Percentiles rank a stretch among this genome's conserved stretches.
Evolutionary conservation across 1,140 invertebrate species (phyloP).

Genomic region (Zophobas atratus): DNA sequence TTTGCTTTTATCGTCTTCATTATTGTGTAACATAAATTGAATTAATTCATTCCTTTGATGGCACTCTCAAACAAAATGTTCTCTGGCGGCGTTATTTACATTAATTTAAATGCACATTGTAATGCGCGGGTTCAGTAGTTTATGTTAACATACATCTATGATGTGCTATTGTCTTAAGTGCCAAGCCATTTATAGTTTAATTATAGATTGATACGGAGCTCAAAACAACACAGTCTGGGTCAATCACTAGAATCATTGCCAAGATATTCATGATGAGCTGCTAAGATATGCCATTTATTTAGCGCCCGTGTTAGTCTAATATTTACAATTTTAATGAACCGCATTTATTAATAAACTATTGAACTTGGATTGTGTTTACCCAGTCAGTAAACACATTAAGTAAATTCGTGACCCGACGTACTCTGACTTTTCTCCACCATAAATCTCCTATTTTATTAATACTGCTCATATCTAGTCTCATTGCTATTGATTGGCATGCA

Average conservation of each 20-base stretch:
- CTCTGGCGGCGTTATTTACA: slow-evolving; percentile 10
- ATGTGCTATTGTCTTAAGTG: slow-evolving; percentile 44
- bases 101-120: slow-evolving; percentile 32
- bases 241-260: slow-evolving; percentile 53
- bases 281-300: slow-evolving; percentile 50
- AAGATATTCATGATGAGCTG: slow-evolving; percentile 54
- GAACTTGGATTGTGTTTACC: slow-evolving; percentile 8
- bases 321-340: slow-evolving; percentile 25
- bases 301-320: background rate
- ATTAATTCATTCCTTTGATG: slow-evolving; percentile 36
- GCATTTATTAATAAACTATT: slow-evolving; percentile 27
- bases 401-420: too few species aligned
- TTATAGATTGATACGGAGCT: slow-evolving; percentile 57
- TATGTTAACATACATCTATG: slow-evolving; percentile 17
- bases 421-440: too few species aligned
- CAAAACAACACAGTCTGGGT: slow-evolving; percentile 58
- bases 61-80: background rate
- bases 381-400: background rate
- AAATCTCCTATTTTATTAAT: too few species aligned
- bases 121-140: slow-evolving; percentile 15
- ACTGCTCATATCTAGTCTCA: too few species aligned
- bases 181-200: slow-evolving; percentile 56
- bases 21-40: slow-evolving; percentile 5
- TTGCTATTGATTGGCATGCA: too few species aligned
- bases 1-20: background rate